Evolutionary conservation across 2,888 invertebrate genomes (phyloP), one percentile per base, ranked within the genome.

Genomic region (Sabellastarte sp.): DNA sequence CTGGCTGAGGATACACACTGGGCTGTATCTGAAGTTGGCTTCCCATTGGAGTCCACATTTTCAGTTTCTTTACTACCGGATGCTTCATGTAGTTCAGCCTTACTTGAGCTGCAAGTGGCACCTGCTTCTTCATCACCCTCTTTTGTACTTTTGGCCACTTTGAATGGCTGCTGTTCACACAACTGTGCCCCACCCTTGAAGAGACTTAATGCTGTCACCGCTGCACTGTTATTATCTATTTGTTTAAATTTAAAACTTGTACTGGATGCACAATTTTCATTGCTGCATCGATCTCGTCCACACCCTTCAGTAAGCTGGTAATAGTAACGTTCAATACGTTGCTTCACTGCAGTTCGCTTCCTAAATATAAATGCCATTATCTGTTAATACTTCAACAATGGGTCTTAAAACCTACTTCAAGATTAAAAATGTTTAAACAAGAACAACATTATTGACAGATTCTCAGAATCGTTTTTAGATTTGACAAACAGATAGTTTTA

Each of bases 231-330:
- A 67, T 92, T 90, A 66, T 91, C 89, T 75, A 93, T 86, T 77
- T 89, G 89, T 77, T 63, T 70, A 59, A 73, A 71, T 29, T 63
- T 56, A 63, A 80, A 82, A 15, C 63, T 41, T 2, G 69, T 59
- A 60, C 93, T 93, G 26, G 95, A 95, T 72, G 93, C 93, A 87
- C 95, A 95, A 82, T 90, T 88, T 78, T 89, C 88, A 86, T 95
- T 95, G 77, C 89, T 88, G 85, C 95, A 95, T 76, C 88, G 87
- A n/a, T 89, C 87, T 84, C 93, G 92, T 30, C 95, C 95, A 85
- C 95, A 95, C 74, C 95, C 95, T 83, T 93, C 92, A 52, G 91
- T 90, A 71, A 95, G 86, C 86, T 95, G 94, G 85, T 92, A 93
- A 84, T 95, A 95, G 85, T 95, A 95, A 78, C 92, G 88, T 85